phyloP scores from a whole-genome alignment of 1,140 invertebrate genomes.

The Bombus affinis region DNA sequence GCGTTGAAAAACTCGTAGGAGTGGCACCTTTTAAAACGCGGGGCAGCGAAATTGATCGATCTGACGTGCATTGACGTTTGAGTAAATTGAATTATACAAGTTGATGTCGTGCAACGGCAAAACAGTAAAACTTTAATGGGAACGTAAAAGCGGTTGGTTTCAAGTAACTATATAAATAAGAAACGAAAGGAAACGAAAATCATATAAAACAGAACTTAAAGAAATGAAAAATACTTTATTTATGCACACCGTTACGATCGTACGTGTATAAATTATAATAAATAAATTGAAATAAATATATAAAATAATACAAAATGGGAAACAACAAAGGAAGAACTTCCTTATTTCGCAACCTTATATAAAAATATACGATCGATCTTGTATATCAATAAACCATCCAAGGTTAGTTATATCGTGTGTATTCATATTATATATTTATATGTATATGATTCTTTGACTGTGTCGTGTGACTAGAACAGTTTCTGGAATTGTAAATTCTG shows the following conservation, averaged over 20 bases:
- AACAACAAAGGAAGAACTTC: conserved; percentile 43
- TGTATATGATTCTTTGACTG: conserved; percentile 57
- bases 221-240: conserved; percentile 52
- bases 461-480: conserved; percentile 73
- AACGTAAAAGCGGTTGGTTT: conserved; percentile 23
- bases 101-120: conserved; percentile 51
- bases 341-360: conserved; percentile 54
- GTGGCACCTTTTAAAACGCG: conserved; percentile 62
- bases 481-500: conserved; percentile 70
- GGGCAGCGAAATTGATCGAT: conserved; percentile 46
- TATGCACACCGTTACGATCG: conserved; percentile 12
- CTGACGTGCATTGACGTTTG: conserved; percentile 15
- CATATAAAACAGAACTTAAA: conserved; percentile 28
- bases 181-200: conserved; percentile 46
- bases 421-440: conserved; percentile 23
- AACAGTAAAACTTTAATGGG: conserved; percentile 44
- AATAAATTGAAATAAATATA: background rate
- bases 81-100: conserved; percentile 58
- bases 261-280: conserved; percentile 34
- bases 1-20: conserved; percentile 30
- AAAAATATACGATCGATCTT: conserved; percentile 62
- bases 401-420: conserved; percentile 17
- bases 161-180: background rate
- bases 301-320: conserved; percentile 25
- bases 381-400: conserved; percentile 53